Percentiles rank a stretch among this genome's conserved stretches.
phyloP scores from a whole-genome alignment of 2,797 vertebrate species.

The Acanthurus lineatus region DNA sequence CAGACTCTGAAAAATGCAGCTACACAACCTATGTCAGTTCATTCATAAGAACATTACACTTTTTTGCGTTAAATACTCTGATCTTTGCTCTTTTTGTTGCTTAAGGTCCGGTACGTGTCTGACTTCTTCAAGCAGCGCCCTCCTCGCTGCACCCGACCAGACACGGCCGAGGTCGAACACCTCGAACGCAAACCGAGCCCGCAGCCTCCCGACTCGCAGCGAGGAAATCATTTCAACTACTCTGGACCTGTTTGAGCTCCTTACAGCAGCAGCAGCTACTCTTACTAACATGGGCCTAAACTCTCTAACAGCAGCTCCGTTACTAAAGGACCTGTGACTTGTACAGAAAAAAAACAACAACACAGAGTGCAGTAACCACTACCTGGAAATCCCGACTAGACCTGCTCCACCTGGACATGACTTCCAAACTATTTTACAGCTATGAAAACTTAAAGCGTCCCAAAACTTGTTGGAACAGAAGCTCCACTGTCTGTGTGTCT shows the following conservation, averaged over 20 bases:
- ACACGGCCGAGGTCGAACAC: conserved; percentile 74
- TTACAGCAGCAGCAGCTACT: conserved; percentile 8
- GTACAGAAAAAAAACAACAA: neutral
- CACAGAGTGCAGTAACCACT: conserved; percentile 40
- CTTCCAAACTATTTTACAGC: conserved; percentile 31
- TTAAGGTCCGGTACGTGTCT: conserved; percentile 91
- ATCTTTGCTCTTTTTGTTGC: neutral
- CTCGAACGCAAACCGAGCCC: conserved; percentile 87
- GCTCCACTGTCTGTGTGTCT: conserved; percentile 11
- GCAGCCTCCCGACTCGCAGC: conserved; percentile 82
- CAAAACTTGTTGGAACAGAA: conserved; percentile 53
- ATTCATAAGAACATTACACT: neutral
- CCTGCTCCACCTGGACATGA: neutral
- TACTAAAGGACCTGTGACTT: conserved; percentile 38
- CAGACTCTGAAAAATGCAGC: neutral
- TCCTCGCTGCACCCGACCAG: conserved; percentile 39
- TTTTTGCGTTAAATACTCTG: neutral
- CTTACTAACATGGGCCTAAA: neutral
- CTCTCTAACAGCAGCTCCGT: conserved; percentile 30
- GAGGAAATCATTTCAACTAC: conserved; percentile 88
- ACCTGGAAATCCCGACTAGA: conserved; percentile 25
- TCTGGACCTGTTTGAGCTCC: conserved; percentile 81
- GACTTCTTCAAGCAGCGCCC: conserved; percentile 94
- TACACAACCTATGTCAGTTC: neutral
- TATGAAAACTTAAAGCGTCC: conserved; percentile 37